Conservation (phyloP, 53 echinoderm and acorn worm species). For the Luidia sarsii region DNA sequence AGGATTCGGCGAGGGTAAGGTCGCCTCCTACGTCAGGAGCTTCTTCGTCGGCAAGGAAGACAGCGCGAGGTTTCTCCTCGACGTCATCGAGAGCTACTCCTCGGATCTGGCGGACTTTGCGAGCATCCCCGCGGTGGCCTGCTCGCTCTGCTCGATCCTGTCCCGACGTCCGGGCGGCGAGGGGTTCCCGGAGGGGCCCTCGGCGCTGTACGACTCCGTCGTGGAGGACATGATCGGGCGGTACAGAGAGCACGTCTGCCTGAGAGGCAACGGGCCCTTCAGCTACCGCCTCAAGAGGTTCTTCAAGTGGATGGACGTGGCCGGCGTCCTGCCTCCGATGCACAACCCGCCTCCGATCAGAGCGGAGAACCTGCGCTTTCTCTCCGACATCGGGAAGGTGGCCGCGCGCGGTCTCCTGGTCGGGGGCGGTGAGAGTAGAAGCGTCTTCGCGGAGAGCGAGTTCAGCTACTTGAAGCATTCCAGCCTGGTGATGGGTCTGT, state of each 20-base stretch:
- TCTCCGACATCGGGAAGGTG: not conserved
- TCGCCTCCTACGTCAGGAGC: not conserved
- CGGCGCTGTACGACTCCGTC: not conserved
- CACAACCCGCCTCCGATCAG: conserved; percentile 3
- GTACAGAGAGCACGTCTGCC: not conserved
- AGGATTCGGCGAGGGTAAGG: not conserved
- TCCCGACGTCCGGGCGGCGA: not conserved
- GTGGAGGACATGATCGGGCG: not conserved
- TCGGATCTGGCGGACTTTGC: not conserved
- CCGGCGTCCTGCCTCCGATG: not conserved
- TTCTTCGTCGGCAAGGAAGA: not conserved
- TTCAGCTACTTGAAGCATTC: not conserved
- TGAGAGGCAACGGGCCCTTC: not conserved
- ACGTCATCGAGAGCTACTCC: not conserved
- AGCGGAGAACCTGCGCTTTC: not conserved
- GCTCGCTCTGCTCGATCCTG: not conserved
- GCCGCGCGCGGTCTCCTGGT: not conserved
- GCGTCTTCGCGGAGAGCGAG: not conserved
- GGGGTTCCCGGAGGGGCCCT: not conserved
- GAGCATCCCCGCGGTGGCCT: not conserved
- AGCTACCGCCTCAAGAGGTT: not conserved
- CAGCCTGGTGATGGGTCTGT: not conserved
- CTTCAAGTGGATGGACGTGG: not conserved
- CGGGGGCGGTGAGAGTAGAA: not conserved
- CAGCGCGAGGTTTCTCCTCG: not conserved